A percentile compares a stretch with the other conserved stretches of the same genome.
Evolutionary conservation across 2,113 vertebrate species (phyloP).

Genomic region (Xiphias gladius): DNA sequence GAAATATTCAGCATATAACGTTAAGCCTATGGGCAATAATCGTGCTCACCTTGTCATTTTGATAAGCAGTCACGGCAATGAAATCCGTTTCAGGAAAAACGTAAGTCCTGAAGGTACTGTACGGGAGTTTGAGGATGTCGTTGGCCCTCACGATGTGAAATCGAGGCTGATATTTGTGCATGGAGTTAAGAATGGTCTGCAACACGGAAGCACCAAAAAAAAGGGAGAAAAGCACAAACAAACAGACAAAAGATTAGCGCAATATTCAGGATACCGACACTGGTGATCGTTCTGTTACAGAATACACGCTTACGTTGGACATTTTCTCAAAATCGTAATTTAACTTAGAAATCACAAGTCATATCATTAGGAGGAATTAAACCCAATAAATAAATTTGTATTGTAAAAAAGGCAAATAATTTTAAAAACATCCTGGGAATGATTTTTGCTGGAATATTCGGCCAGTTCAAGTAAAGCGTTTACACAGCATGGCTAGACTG

Average conservation of each 20-base stretch:
- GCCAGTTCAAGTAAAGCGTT: background rate
- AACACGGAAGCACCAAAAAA: slow-evolving; percentile 52
- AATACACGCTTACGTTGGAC: background rate
- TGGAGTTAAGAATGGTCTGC: slow-evolving; percentile 98
- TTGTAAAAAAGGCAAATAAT: background rate
- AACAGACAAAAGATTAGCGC: background rate
- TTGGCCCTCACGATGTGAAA: slow-evolving; percentile 99
- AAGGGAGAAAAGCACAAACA: background rate
- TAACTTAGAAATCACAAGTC: background rate
- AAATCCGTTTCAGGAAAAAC: slow-evolving; percentile 99
- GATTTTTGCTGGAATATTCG: background rate
- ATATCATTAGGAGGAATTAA: background rate
- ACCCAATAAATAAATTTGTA: background rate
- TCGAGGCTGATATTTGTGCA: slow-evolving; percentile 99
- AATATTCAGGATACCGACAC: background rate
- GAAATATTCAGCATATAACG: background rate
- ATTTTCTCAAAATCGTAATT: background rate
- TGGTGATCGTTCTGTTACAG: background rate
- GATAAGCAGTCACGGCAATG: slow-evolving; percentile 98
- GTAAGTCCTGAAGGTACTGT: slow-evolving; percentile 98
- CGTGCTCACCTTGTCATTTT: slow-evolving; percentile 96
- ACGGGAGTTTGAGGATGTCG: slow-evolving; percentile 97
- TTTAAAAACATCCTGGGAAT: background rate
- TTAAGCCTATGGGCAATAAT: slow-evolving; percentile 2
- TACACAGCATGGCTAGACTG: background rate